Base-by-base conservation (phyloP, 2,797 vertebrate genomes). In the Coreius guichenoti region DNA sequence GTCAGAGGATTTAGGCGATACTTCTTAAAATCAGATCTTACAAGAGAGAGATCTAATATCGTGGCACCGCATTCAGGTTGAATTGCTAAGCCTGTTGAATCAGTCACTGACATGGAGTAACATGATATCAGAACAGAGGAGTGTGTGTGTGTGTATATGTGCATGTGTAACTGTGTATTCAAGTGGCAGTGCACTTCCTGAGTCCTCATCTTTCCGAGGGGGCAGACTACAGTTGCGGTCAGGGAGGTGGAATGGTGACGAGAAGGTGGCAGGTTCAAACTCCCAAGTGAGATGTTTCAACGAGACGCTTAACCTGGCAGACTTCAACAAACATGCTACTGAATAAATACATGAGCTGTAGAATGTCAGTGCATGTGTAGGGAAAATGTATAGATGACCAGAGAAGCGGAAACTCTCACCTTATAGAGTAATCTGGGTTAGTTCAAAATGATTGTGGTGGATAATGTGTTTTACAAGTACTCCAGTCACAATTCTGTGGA, bases 231-330 rank as follows among this genome's bases (percentile, higher is more conserved):
- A 89, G 86, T 94, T 95, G 93, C 92, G 95, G 94, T 95, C 94
- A 94, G 93, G 94, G 94, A 95, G 93, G 93, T 95, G 94, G 94
- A 94, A 94, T 94, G 92, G 92, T 94, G 92, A 94, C 93, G 91
- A 94, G 92, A 94, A 92, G 94, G 93, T 94, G 92, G 89, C 89
- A 90, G 92, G 94, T 95, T 95, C 92, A 95, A 93, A 94, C 95
- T 94, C 93, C 93, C 88, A 92, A 93, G 94, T 92, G 93, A 94
- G 92, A 94, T 93, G 93, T 92, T 86, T 83, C 91, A 93, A 93
- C 92, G 91, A 92, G 91, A 93, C 94, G 94, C 94, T 96, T 96
- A 95, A 95, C 95, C 94, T 92, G 92, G 90, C 91, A 92, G 92
- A 92, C 93, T 92, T 92, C 93, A 89, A 92, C 94, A 93, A 94